These are phyloP conservation scores for Cactoblastis cactorum DNA, from an alignment of 2,888 invertebrate species.

Conservation along the genomic window DNA sequence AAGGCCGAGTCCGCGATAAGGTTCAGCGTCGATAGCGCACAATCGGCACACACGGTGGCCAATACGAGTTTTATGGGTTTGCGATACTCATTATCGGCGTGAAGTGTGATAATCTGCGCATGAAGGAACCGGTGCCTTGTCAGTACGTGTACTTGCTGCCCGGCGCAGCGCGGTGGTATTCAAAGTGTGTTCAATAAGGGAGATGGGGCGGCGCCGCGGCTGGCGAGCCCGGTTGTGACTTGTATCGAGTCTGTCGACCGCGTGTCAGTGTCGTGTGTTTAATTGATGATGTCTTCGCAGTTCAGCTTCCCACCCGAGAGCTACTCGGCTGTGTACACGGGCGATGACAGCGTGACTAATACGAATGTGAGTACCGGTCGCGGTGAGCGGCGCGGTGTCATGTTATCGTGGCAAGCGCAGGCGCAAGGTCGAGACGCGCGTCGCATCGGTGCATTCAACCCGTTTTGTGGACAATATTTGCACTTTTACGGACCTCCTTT, in stretches of 20 bases:
- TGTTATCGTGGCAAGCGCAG: slow-evolving; percentile 48
- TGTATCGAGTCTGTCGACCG: slow-evolving; percentile 13
- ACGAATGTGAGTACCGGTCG: slow-evolving; percentile 61
- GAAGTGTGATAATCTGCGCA: slow-evolving; percentile 58
- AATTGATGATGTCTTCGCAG: slow-evolving; percentile 46
- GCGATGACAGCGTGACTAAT: slow-evolving; percentile 49
- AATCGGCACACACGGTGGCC: slow-evolving; percentile 41
- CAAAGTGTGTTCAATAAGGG: slow-evolving; percentile 47
- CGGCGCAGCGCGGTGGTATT: slow-evolving; percentile 32
- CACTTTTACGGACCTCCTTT: slow-evolving; percentile 13
- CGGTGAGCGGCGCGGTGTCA: slow-evolving; percentile 30
- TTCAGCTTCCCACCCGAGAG: slow-evolving; percentile 70
- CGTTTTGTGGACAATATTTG: slow-evolving; percentile 41
- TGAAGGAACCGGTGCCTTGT: slow-evolving; percentile 37
- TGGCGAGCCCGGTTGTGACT: slow-evolving; percentile 35
- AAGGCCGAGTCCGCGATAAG: slow-evolving; percentile 57
- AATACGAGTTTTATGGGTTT: slow-evolving; percentile 54
- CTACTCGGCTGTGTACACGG: slow-evolving; percentile 63
- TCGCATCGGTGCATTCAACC: slow-evolving; percentile 64
- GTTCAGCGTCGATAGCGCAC: slow-evolving; percentile 46
- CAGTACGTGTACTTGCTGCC: slow-evolving; percentile 36
- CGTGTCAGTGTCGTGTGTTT: slow-evolving; percentile 40
- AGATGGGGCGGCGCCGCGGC: slow-evolving; percentile 45
- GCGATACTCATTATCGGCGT: slow-evolving; percentile 59
- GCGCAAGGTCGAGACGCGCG: slow-evolving; percentile 55